A percentile compares a stretch with the other conserved stretches of the same genome.
Evolutionary conservation across 2,113 vertebrate species (phyloP).

Genomic region (Alectura lathami): DNA sequence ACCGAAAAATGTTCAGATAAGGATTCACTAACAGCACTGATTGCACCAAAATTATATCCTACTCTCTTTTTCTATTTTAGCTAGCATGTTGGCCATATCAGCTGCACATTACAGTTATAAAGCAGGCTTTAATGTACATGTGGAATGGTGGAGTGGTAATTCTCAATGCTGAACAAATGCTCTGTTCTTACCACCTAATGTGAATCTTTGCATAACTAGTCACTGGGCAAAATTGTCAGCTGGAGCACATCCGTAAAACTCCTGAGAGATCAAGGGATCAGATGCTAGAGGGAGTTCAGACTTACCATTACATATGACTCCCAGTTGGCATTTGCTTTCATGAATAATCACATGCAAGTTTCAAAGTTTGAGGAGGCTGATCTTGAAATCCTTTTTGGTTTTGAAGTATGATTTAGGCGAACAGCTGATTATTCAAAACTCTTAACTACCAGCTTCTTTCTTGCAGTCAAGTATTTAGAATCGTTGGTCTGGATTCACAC

Average conservation of each 20-base stretch:
- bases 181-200: background rate
- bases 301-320: background rate
- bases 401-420: slow-evolving; percentile 15
- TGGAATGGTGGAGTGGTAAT: background rate
- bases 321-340: background rate
- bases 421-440: slow-evolving; percentile 16
- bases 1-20: background rate
- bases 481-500: background rate
- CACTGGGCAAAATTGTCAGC: slow-evolving; percentile 8
- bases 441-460: background rate
- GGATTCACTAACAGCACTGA: background rate
- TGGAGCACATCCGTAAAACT: background rate
- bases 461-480: background rate
- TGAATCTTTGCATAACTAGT: background rate
- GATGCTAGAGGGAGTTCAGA: background rate
- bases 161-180: background rate
- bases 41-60: background rate
- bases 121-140: background rate
- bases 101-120: background rate
- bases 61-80: background rate
- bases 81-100: background rate
- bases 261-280: background rate
- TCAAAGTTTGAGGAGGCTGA: background rate
- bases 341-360: background rate
- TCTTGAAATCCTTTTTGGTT: background rate